These are phyloP conservation scores for Anthopleura sola DNA, from an alignment of 64 coral and sea anemone species.

Conservation along the genomic window DNA sequence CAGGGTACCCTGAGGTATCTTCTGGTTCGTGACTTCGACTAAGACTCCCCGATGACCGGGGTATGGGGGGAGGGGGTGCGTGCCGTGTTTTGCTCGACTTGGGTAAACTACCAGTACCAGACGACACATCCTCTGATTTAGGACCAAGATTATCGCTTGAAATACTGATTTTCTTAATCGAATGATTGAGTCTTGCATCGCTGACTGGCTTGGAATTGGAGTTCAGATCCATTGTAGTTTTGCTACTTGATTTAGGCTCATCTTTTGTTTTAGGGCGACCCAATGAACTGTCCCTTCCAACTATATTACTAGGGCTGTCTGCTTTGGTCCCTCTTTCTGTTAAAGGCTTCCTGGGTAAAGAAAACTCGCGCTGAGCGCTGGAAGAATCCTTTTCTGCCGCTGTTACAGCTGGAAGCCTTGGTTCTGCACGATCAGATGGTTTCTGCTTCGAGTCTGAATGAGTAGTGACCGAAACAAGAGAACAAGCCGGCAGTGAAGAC, in stretches of 20 bases:
- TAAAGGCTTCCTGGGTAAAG: background rate
- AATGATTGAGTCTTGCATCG: background rate
- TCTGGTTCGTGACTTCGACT: constrained; percentile 19
- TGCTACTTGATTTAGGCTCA: background rate
- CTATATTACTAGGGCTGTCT: background rate
- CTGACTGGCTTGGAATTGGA: background rate
- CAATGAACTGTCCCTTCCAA: background rate
- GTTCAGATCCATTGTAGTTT: background rate
- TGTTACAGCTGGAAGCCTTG: background rate
- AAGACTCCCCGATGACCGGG: constrained; percentile 37
- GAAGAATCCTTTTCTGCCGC: background rate
- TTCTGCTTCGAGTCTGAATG: background rate
- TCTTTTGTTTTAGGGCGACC: background rate
- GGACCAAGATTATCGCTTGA: background rate
- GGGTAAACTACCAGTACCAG: background rate
- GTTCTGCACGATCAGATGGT: background rate
- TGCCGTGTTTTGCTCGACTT: constrained; percentile 33
- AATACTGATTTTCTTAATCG: background rate
- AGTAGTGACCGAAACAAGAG: background rate
- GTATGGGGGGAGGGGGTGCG: constrained; percentile 40
- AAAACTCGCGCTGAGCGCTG: background rate
- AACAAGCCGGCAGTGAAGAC: background rate
- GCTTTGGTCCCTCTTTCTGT: background rate
- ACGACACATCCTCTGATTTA: background rate
- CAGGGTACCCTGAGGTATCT: constrained; percentile 66